These are phyloP conservation scores for Diplolepis rosae DNA, from an alignment of 2,888 invertebrate genomes.

Conservation along the genomic window DNA sequence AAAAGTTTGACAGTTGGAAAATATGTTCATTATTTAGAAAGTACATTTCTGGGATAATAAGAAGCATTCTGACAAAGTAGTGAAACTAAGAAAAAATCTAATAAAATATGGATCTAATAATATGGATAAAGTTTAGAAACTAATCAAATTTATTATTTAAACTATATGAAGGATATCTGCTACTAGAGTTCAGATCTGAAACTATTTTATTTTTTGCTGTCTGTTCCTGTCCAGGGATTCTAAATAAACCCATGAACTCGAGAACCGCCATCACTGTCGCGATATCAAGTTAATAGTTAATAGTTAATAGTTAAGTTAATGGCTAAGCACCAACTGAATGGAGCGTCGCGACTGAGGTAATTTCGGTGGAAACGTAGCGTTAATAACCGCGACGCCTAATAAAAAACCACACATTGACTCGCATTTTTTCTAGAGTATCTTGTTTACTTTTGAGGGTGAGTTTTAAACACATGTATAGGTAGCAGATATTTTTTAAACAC, in stretches of 20 bases:
- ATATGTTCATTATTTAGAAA: too few relatives aligned
- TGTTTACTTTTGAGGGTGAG: too few relatives aligned
- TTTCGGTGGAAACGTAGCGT: neutral
- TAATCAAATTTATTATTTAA: neutral
- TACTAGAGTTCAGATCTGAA: neutral
- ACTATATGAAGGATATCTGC: neutral
- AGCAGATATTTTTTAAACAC: too few relatives aligned
- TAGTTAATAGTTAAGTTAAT: constrained; percentile 16
- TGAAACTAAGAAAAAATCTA: neutral
- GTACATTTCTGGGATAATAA: too few relatives aligned
- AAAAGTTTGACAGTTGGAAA: too few relatives aligned
- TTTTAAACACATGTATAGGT: too few relatives aligned
- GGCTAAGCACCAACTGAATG: neutral
- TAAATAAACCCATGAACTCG: neutral
- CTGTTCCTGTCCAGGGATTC: neutral
- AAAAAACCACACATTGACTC: neutral
- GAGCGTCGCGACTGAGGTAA: neutral
- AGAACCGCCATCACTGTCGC: neutral
- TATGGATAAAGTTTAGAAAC: neutral
- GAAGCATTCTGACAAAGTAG: neutral
- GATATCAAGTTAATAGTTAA: constrained; percentile 4
- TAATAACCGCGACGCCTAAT: neutral
- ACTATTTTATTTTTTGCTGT: neutral
- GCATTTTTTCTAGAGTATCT: neutral
- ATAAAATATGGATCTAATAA: neutral